Conservation (phyloP, 1,140 invertebrate genomes). For the Cardiocondyla obscurior region DNA sequence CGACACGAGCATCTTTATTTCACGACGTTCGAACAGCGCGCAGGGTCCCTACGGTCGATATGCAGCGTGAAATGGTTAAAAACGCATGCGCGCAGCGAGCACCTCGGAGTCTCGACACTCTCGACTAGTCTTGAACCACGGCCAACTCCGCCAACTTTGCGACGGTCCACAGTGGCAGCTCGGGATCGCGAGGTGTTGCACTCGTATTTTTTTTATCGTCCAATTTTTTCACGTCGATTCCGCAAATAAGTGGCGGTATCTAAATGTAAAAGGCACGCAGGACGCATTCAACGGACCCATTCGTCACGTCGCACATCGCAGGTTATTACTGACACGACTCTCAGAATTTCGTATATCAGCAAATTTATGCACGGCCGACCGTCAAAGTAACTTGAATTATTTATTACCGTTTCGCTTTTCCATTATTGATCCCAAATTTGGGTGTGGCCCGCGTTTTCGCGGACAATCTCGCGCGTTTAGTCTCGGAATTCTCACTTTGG, state of each 20-base stretch:
- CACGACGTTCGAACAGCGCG: constrained; percentile 53
- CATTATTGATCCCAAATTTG: neutral
- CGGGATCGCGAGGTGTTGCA: constrained; percentile 17
- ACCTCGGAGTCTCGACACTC: too few species aligned
- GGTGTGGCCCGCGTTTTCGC: neutral
- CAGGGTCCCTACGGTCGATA: constrained; percentile 61
- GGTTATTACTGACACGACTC: neutral
- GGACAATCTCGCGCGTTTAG: neutral
- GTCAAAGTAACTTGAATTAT: neutral
- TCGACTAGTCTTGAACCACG: neutral
- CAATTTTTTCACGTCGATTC: neutral
- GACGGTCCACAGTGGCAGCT: constrained; percentile 67
- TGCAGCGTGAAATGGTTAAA: constrained; percentile 38
- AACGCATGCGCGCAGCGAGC: constrained; percentile 61
- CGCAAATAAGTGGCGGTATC: neutral
- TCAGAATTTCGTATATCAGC: neutral
- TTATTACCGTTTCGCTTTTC: neutral
- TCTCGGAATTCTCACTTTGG: neutral
- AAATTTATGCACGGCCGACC: neutral
- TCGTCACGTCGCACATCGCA: neutral
- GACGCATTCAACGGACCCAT: neutral
- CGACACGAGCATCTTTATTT: neutral
- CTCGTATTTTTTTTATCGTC: neutral
- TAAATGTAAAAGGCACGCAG: constrained; percentile 52
- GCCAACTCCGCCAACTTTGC: constrained; percentile 63